A percentile compares a stretch with the other conserved stretches of the same genome.
Conservation (phyloP, 2,797 vertebrate species). For the Meriones psammophilus region DNA sequence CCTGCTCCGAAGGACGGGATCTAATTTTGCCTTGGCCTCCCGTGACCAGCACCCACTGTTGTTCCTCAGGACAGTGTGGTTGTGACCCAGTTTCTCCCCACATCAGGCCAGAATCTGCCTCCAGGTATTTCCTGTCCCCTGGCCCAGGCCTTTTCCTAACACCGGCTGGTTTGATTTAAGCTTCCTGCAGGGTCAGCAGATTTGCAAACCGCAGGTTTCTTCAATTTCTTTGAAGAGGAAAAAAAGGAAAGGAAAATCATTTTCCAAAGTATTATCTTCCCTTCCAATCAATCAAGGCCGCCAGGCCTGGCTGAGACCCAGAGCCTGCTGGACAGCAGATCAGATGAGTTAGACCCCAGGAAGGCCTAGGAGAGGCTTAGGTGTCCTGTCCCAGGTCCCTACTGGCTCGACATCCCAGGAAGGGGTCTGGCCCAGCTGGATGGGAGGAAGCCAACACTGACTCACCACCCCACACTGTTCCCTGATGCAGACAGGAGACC, state of each 20-base stretch:
- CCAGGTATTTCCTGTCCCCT: background rate
- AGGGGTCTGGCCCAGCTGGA: no score
- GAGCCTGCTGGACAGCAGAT: background rate
- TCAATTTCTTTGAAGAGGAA: conserved; percentile 60
- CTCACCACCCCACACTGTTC: background rate
- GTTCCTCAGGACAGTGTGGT: accelerated
- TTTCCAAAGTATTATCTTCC: conserved; percentile 25
- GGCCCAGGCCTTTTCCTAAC: background rate
- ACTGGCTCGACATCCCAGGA: background rate
- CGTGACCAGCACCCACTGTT: accelerated
- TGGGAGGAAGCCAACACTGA: background rate
- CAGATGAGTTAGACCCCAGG: accelerated
- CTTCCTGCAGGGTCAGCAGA: conserved; percentile 72
- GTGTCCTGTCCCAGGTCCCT: background rate
- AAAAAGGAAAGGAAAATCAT: conserved; percentile 9
- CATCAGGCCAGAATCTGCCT: background rate
- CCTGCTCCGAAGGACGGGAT: background rate
- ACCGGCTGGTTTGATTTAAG: background rate
- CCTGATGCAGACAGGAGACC: accelerated
- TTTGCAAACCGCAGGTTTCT: conserved; percentile 74
- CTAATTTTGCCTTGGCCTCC: background rate
- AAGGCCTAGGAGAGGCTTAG: accelerated
- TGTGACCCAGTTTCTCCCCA: background rate
- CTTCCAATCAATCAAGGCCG: background rate
- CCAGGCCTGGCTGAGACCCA: background rate